Percentiles rank a stretch among this genome's conserved stretches.
Evolutionary conservation across 2,797 vertebrate species (phyloP).

Genomic region (Sebastes baramenuke): DNA sequence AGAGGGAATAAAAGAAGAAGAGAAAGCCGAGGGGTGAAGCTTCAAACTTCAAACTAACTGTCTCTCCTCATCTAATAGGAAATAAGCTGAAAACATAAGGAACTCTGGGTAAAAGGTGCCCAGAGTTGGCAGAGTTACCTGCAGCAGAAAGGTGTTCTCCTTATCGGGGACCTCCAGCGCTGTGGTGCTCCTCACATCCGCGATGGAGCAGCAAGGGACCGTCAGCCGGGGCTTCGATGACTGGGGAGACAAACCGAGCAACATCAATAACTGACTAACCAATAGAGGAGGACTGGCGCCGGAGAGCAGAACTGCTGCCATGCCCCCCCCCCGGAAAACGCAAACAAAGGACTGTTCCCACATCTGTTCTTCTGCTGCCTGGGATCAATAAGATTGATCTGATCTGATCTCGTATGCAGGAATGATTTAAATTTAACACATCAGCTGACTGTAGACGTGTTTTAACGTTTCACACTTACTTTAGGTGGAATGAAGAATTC

Average conservation of each 20-base stretch:
- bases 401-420: neutral
- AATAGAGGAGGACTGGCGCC: no score
- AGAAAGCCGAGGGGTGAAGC: no score
- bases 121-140: conserved; percentile 35
- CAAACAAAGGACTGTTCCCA: no score
- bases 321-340: no score
- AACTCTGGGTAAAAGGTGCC: no score
- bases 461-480: conserved; percentile 71
- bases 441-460: no score
- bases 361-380: neutral
- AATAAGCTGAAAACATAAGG: no score
- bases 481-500: conserved; percentile 94
- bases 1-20: neutral
- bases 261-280: no score
- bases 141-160: conserved; percentile 91
- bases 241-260: conserved; percentile 56
- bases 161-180: conserved; percentile 92
- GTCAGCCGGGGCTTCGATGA: conserved; percentile 89
- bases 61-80: no score
- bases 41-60: no score
- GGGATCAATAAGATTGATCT: neutral
- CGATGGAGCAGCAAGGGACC: conserved; percentile 86
- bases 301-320: no score
- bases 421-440: neutral
- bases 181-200: conserved; percentile 89